Base-by-base conservation (phyloP, 2,797 vertebrate genomes). In the Hydrocynus forskahlii region DNA sequence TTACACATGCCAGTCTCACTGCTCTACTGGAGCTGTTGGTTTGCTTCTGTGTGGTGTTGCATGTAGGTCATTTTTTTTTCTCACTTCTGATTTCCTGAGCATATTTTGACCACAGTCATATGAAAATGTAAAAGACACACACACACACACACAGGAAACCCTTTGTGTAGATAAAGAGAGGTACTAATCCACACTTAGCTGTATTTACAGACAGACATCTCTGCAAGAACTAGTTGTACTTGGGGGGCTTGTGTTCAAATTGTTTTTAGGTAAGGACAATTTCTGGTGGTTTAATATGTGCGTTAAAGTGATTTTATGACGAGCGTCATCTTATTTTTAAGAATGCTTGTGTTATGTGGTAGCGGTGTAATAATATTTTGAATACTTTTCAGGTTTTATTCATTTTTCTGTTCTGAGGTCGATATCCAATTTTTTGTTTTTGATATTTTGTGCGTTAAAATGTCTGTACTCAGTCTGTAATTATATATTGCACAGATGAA, bases 41-140 rank as follows among this genome's bases (percentile, higher is more conserved):
- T 50, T 6, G 57, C 19, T 43, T 66, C 21, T 59, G 0, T 78
- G 78, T 0, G 64, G n/a, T 62, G 45, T n/a, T 64, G 74, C 45
- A 84, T 77, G 43, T 78, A 82, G 80, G 35, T 64, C 80, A 80
- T 23, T 50, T 25, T 78, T 72, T 35, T n/a, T 78, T 69, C n/a
- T 63, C 62, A 5, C 40, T 16, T 50, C 57, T 76, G 59, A 81
- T 78, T 81, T 84, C 75, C 75, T 74, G 70, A 59, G 48, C 9
- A 8, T 21, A 8, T 43, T 77, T 74, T 80, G 50, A 88, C 87
- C 88, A 88, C 91, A 87, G 4, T 16, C 0, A 13, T 81, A 75
- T 57, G 71, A 76, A 7, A 60, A 19, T 63, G 23, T 43, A 14
- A 70, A n/a, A 48, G 38, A 60, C 48, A 70, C 13, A 8, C 66